These are phyloP conservation scores for Gyrodactylus salaris DNA, from an alignment of 1,140 invertebrate species.

Conservation along the genomic window DNA sequence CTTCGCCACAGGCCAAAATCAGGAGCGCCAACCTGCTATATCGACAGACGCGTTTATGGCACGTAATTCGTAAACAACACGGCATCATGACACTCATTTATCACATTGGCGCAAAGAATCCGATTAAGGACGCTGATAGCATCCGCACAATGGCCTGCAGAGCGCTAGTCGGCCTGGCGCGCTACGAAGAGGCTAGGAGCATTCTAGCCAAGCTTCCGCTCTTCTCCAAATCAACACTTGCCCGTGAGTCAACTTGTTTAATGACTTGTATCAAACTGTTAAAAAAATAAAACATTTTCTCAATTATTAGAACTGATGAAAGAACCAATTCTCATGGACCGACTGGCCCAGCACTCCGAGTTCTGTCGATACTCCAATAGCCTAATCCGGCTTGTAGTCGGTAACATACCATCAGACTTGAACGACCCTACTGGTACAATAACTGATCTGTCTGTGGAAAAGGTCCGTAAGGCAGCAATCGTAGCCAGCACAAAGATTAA, in stretches of 20 bases:
- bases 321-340: conserved; percentile 74
- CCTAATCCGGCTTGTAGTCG: conserved; percentile 53
- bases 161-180: conserved; percentile 53
- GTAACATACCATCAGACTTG: conserved; percentile 29
- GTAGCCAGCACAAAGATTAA: conserved; percentile 71
- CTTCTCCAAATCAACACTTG: conserved; percentile 31
- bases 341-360: conserved; percentile 57
- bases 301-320: conserved; percentile 43
- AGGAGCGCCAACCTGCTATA: not conserved
- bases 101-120: conserved; percentile 38
- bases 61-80: not conserved
- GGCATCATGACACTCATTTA: not conserved
- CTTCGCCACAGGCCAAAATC: not conserved
- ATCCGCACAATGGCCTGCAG: conserved; percentile 51
- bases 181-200: conserved; percentile 58
- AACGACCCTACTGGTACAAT: not conserved
- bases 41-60: not conserved
- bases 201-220: conserved; percentile 75
- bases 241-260: not conserved
- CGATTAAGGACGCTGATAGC: conserved; percentile 74
- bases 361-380: conserved; percentile 78
- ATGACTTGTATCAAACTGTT: not conserved
- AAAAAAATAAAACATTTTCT: not conserved
- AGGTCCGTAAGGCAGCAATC: conserved; percentile 39
- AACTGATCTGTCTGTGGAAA: conserved; percentile 15